phyloP scores from a whole-genome alignment of 2,888 invertebrate genomes.

The Congeria kusceri region DNA sequence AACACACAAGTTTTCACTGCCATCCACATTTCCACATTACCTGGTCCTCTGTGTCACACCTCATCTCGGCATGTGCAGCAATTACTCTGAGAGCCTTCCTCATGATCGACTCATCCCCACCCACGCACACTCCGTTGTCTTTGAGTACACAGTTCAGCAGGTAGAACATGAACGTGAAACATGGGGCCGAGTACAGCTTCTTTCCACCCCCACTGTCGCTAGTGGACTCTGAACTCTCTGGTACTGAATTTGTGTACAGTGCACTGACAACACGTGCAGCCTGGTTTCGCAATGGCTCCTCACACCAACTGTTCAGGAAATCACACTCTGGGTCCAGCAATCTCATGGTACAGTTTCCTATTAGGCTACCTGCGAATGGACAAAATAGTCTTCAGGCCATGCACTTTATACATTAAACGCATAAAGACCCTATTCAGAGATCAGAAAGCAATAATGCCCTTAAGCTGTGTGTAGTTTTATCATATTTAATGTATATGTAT shows the following conservation, averaged over 20 bases:
- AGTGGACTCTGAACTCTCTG: constrained; percentile 38
- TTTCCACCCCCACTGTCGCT: constrained; percentile 1
- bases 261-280: constrained; percentile 89
- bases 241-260: constrained; percentile 80
- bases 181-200: constrained; percentile 89
- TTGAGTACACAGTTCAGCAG: constrained; percentile 87
- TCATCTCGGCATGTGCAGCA: constrained; percentile 89
- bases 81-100: constrained; percentile 82
- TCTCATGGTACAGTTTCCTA: constrained; percentile 91
- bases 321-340: constrained; percentile 93
- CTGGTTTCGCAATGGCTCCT: constrained; percentile 89
- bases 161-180: constrained; percentile 94
- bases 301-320: constrained; percentile 91
- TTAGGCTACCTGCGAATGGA: constrained; percentile 86
- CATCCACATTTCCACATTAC: constrained; percentile 28
- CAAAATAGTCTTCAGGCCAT: too few species aligned
- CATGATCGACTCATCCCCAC: constrained; percentile 73
- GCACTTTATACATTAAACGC: too few species aligned
- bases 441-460: too few species aligned
- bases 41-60: constrained; percentile 74
- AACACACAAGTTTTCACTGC: too few species aligned
- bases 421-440: too few species aligned
- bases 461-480: too few species aligned
- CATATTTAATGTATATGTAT: too few species aligned
- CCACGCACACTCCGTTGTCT: constrained; percentile 70